Evolutionary conservation across 1,140 invertebrate species (phyloP).

Genomic region (Heliothis virescens): DNA sequence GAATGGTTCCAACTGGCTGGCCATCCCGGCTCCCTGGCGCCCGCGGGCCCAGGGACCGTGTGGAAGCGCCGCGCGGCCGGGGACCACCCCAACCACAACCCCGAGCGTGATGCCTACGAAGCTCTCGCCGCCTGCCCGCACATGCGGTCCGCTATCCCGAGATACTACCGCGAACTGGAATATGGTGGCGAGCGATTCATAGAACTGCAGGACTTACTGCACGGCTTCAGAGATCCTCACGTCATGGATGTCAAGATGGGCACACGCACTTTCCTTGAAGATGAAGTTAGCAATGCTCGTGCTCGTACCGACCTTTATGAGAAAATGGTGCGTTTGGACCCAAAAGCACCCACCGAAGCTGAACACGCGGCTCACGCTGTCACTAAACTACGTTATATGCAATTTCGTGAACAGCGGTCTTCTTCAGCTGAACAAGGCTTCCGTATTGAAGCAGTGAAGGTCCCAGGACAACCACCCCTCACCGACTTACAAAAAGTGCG

Average conservation of each 20-base stretch:
- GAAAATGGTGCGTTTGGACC: slow-evolving; percentile 98
- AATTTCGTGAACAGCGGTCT: slow-evolving; percentile 97
- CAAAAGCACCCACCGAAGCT: slow-evolving; percentile 92
- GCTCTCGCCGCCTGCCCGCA: slow-evolving; percentile 91
- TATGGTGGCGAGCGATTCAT: slow-evolving; percentile 96
- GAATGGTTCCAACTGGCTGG: slow-evolving; percentile 97
- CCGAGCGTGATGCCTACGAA: slow-evolving; percentile 93
- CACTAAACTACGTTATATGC: slow-evolving; percentile 98
- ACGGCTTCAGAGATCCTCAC: slow-evolving; percentile 94
- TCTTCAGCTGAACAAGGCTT: slow-evolving; percentile 97
- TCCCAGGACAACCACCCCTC: slow-evolving; percentile 90
- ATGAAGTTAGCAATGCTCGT: slow-evolving; percentile 94
- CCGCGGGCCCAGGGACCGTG: slow-evolving; percentile 96
- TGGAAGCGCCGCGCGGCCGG: slow-evolving; percentile 94
- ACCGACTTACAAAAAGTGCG: slow-evolving; percentile 93
- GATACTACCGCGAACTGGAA: slow-evolving; percentile 94
- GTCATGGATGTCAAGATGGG: slow-evolving; percentile 98
- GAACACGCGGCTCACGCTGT: slow-evolving; percentile 93
- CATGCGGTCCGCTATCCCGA: slow-evolving; percentile 93
- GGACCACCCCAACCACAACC: slow-evolving; percentile 90
- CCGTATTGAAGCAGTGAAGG: slow-evolving; percentile 97
- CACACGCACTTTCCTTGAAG: slow-evolving; percentile 96
- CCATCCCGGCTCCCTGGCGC: slow-evolving; percentile 96
- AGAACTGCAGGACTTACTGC: slow-evolving; percentile 95
- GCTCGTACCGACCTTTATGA: slow-evolving; percentile 93